A percentile compares a stretch with the other conserved stretches of the same genome.
Evolutionary conservation across 2,888 invertebrate genomes (phyloP).

Genomic region (Anthophora plumipes): DNA sequence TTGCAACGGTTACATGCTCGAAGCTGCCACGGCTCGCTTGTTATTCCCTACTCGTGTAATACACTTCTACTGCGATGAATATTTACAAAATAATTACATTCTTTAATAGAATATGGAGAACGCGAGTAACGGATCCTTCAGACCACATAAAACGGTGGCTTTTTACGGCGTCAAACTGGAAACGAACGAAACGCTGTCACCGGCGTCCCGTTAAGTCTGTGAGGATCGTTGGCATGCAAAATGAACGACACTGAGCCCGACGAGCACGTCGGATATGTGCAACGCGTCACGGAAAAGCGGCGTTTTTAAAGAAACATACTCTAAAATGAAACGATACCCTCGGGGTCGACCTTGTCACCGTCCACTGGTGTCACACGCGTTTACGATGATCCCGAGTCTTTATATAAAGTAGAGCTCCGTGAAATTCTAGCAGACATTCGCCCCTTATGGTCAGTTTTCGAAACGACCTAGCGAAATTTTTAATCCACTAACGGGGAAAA

Average conservation of each 20-base stretch:
- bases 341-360: conserved; percentile 50
- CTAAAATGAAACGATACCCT: conserved; percentile 57
- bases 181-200: conserved; percentile 5
- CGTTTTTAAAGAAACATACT: conserved; percentile 66
- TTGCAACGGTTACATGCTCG: no score
- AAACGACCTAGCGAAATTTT: neutral
- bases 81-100: no score
- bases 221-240: conserved; percentile 53
- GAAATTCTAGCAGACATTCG: conserved; percentile 22
- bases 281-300: conserved; percentile 19
- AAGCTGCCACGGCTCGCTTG: no score
- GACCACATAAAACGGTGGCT: neutral
- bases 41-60: no score
- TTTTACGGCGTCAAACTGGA: conserved; percentile 29
- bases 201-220: neutral
- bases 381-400: conserved; percentile 46
- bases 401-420: conserved; percentile 1
- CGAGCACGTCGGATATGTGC: conserved; percentile 16
- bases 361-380: conserved; percentile 47
- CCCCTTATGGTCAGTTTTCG: neutral
- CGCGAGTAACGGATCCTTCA: neutral
- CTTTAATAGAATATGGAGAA: neutral
- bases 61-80: no score
- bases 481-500: neutral
- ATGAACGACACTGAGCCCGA: conserved; percentile 51